These are phyloP conservation scores for Araneus ventricosus DNA, from an alignment of 1,140 invertebrate species.

Conservation along the genomic window DNA sequence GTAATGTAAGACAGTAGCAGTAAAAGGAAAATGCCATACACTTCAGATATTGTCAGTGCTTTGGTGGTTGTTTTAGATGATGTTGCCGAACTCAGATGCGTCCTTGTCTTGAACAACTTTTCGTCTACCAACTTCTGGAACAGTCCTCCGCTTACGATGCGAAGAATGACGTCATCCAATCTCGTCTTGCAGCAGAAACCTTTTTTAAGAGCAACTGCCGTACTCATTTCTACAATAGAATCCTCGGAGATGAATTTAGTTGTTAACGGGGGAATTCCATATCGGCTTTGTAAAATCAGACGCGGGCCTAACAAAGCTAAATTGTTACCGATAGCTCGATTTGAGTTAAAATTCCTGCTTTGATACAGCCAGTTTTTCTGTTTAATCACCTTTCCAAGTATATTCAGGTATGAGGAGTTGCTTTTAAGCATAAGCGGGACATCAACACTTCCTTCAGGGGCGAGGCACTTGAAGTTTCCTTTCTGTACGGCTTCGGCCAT, in stretches of 20 bases:
- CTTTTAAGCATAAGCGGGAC: neutral
- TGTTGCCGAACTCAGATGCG: neutral
- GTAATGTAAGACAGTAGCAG: neutral
- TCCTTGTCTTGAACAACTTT: neutral
- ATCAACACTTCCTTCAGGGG: neutral
- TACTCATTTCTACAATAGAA: neutral
- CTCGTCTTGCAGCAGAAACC: neutral
- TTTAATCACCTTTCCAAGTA: neutral
- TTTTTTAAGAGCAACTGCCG: neutral
- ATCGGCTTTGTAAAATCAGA: neutral
- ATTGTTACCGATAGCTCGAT: neutral
- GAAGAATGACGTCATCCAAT: neutral
- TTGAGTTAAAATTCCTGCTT: neutral
- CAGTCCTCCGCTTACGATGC: neutral
- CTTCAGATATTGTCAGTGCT: neutral
- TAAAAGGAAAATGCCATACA: neutral
- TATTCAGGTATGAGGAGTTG: neutral
- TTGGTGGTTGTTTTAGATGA: neutral
- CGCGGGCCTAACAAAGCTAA: neutral
- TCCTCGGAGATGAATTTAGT: constrained; percentile 1
- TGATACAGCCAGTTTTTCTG: neutral
- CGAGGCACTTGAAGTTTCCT: neutral
- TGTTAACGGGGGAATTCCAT: neutral
- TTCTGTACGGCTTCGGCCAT: neutral
- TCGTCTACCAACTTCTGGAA: constrained; percentile 8